phyloP scores from a whole-genome alignment of 1,140 invertebrate genomes.

The Akabosia matsudoensis region DNA sequence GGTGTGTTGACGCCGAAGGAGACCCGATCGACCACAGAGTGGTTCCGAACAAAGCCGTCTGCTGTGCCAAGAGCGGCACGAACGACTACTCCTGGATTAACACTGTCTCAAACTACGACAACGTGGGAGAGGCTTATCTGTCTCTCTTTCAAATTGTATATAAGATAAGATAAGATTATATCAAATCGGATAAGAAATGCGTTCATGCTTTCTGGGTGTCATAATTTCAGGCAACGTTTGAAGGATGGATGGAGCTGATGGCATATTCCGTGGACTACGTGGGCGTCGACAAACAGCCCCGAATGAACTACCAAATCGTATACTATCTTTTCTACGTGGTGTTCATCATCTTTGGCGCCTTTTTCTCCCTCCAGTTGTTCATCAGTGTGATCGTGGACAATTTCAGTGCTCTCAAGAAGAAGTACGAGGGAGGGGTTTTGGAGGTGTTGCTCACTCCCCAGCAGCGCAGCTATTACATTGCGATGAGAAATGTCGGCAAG shows the following conservation, averaged over 20 bases:
- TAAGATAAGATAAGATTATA: not conserved
- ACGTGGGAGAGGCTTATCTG: constrained; percentile 83
- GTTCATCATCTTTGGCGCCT: constrained; percentile 95
- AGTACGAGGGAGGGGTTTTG: constrained; percentile 93
- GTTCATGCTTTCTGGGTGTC: not conserved
- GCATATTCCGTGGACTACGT: constrained; percentile 81
- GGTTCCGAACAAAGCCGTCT: not conserved
- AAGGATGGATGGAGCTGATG: constrained; percentile 94
- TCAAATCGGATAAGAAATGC: not conserved
- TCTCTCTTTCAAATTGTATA: constrained; percentile 78
- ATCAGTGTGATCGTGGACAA: constrained; percentile 98
- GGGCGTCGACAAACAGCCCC: constrained; percentile 78
- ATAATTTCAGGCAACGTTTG: constrained; percentile 68
- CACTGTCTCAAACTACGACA: constrained; percentile 86
- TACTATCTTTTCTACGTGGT: constrained; percentile 87
- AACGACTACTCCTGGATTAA: constrained; percentile 73
- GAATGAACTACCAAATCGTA: constrained; percentile 79
- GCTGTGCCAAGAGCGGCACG: not conserved
- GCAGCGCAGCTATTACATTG: constrained; percentile 95
- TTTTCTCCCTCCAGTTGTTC: constrained; percentile 96
- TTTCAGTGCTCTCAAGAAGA: constrained; percentile 85
- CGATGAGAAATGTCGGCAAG: constrained; percentile 90
- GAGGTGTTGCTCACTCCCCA: constrained; percentile 95
- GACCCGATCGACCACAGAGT: not conserved
- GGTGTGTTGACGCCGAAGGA: not conserved